Percentiles rank a stretch among this genome's conserved stretches.
These are phyloP conservation scores for Exephanes ischioxanthus DNA, from an alignment of 2,888 invertebrate species.

Conservation along the genomic window DNA sequence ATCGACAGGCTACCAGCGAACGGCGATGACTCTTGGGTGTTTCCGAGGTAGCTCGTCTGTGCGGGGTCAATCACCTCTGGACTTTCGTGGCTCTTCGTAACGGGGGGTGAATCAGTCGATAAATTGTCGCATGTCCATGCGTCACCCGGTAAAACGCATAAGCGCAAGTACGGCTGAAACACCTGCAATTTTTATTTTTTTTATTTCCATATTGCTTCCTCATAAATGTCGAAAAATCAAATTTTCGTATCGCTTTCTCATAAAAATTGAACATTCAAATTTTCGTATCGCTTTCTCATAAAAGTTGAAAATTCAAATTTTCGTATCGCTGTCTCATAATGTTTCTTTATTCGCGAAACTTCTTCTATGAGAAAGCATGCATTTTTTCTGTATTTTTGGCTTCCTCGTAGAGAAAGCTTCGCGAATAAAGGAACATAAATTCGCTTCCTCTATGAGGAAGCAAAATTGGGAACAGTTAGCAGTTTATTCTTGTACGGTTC, in stretches of 20 bases:
- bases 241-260: too few relatives aligned
- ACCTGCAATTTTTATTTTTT: conserved; percentile 70
- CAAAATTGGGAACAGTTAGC: not conserved
- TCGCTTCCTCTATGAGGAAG: not conserved
- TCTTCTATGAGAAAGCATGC: too few relatives aligned
- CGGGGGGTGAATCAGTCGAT: conserved; percentile 53
- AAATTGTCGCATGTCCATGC: conserved; percentile 76
- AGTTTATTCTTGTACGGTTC: not conserved
- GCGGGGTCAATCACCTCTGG: conserved; percentile 70
- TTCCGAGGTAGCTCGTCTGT: conserved; percentile 72
- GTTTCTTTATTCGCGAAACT: too few relatives aligned
- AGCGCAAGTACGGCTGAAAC: conserved; percentile 79
- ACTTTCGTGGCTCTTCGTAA: conserved; percentile 49
- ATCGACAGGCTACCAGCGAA: conserved; percentile 58
- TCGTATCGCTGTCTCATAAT: too few relatives aligned
- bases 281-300: too few relatives aligned
- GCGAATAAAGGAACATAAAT: not conserved
- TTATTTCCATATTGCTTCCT: too few relatives aligned
- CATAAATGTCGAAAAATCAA: too few relatives aligned
- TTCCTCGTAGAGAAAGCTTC: too few relatives aligned
- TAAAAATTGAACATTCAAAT: too few relatives aligned
- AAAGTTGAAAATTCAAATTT: too few relatives aligned
- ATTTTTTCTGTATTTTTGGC: not conserved
- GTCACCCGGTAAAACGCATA: conserved; percentile 80
- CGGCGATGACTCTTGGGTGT: conserved; percentile 60